These are phyloP conservation scores for Megalonaias nervosa DNA, from an alignment of 1,140 invertebrate genomes.

Conservation along the genomic window DNA sequence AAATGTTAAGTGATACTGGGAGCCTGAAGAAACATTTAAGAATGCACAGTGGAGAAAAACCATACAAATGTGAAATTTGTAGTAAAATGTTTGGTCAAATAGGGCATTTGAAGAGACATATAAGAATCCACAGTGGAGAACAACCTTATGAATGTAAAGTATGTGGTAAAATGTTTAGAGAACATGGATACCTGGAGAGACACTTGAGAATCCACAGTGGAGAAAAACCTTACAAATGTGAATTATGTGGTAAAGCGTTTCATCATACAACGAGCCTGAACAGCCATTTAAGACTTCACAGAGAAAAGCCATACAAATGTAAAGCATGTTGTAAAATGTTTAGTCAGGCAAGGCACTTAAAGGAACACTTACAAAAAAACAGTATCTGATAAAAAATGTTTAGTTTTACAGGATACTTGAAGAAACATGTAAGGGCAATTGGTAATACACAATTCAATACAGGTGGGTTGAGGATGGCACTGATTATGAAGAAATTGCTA, in stretches of 20 bases:
- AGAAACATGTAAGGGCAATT: too few species aligned
- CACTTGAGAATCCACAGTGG: conserved; percentile 53
- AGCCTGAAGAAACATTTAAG: not conserved
- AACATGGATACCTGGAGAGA: conserved; percentile 26
- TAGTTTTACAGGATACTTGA: too few species aligned
- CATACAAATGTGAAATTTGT: conserved; percentile 39
- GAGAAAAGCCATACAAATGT: not conserved
- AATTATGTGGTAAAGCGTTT: conserved; percentile 44
- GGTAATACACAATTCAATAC: too few species aligned
- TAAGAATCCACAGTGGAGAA: not conserved
- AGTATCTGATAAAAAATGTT: too few species aligned
- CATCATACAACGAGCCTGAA: conserved; percentile 36
- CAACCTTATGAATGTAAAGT: not conserved
- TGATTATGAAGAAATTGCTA: too few species aligned
- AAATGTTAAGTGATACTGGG: conserved; percentile 27
- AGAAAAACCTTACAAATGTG: conserved; percentile 52
- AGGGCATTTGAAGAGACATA: not conserved
- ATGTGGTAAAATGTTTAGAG: conserved; percentile 29
- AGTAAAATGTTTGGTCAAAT: not conserved
- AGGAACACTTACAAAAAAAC: too few species aligned
- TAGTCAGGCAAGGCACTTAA: too few species aligned
- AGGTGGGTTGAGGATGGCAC: too few species aligned
- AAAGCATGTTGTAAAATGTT: too few species aligned
- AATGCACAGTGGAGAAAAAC: not conserved
- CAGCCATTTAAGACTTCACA: conserved; percentile 47